Evolutionary conservation across 2,888 invertebrate genomes (phyloP), one percentile per base, ranked within the genome.

Genomic region (Zeuzera pyrina): DNA sequence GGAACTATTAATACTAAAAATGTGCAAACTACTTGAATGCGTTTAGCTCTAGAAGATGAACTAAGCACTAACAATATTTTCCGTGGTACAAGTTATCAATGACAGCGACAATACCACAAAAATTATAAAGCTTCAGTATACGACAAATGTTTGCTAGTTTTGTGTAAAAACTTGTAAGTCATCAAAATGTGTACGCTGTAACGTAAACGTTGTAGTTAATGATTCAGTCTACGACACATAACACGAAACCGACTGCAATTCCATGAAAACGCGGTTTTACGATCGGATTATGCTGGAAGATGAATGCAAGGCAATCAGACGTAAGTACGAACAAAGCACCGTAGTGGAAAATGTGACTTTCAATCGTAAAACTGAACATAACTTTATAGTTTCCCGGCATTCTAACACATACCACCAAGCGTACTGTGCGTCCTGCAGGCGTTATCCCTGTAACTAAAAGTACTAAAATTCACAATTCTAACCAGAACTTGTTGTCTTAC

Each of bases 261-360:
- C 26, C 37, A 31, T 39, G 39, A 35, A 42, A 38, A 41, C 33
- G 12, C 26, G n/a, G 29, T 56, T 77, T 77, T 72, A 76, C 70
- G 70, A 71, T 64, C 63, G 64, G 73, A 74, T 76, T 72, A 74
- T 74, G 68, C 67, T 55, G 57, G 55, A 56, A 69, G 70, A 74
- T 74, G 70, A 73, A 74, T 72, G 64, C 70, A 58, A 67, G 57
- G 72, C 69, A 76, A 78, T 76, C 73, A 72, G 60, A 62, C 60
- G 56, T 57, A 57, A 51, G 58, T 55, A 57, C 64, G 70, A 67
- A 74, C 78, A 77, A 78, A 76, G 64, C 72, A 57, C 72, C 63
- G 74, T 71, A 68, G 61, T 62, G 62, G 71, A 72, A 77, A 74
- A 74, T 72, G 70, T 66, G 68, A 72, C 71, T 72, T 73, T 71